phyloP scores from a whole-genome alignment of 92 coral and sea anemone genomes.

The Parazoanthus atlanticus region DNA sequence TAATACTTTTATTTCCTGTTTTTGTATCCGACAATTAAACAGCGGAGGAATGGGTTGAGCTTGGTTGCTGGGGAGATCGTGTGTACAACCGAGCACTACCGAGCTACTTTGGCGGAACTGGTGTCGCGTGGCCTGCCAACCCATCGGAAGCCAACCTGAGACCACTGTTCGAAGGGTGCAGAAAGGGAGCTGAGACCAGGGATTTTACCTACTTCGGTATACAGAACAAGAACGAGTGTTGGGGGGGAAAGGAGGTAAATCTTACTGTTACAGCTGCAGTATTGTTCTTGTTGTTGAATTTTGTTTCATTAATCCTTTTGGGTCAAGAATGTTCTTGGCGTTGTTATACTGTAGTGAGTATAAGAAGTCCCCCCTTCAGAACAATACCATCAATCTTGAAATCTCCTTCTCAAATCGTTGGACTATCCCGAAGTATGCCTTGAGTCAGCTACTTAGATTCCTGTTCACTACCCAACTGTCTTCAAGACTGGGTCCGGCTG shows the following conservation, averaged over 20 bases:
- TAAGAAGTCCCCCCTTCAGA: too few relatives aligned
- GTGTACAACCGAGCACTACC: conserved; percentile 7
- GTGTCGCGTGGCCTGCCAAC: conserved; percentile 14
- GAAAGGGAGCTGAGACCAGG: conserved; percentile 29
- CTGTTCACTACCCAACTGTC: too few relatives aligned
- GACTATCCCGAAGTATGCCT: too few relatives aligned
- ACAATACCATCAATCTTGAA: too few relatives aligned
- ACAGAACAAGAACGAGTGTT: conserved; percentile 24
- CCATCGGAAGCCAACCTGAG: conserved; percentile 24
- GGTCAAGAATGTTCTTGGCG: too few relatives aligned
- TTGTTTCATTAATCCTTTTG: not conserved
- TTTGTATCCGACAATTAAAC: not conserved
- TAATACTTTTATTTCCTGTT: not conserved
- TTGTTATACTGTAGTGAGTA: too few relatives aligned
- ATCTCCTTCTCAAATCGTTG: too few relatives aligned
- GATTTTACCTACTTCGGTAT: conserved; percentile 29
- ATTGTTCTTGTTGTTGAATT: too few relatives aligned
- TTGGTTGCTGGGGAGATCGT: conserved; percentile 33
- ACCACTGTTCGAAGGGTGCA: conserved; percentile 21
- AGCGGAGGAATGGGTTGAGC: conserved; percentile 31
- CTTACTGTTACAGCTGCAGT: not conserved
- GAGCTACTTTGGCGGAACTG: conserved; percentile 1
- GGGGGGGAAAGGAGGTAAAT: conserved; percentile 33
- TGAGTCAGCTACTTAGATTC: too few relatives aligned
- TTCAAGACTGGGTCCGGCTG: too few relatives aligned